Conservation (phyloP, 35 echinoderm and acorn worm species). For the Lytechinus pictus region DNA sequence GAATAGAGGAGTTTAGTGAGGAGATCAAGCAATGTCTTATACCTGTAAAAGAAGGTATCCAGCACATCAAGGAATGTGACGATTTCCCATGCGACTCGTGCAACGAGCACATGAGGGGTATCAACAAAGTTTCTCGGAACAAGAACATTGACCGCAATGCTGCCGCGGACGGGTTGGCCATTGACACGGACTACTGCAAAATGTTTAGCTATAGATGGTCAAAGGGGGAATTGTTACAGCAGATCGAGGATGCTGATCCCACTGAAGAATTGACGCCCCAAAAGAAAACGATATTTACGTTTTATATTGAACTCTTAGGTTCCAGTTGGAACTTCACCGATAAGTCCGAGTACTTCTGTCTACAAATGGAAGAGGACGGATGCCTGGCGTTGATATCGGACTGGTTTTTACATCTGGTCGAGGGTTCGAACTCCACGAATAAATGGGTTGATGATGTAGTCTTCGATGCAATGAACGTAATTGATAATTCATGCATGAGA, state of each 20-base stretch:
- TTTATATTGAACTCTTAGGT: not conserved
- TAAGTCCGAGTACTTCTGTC: slow-evolving; percentile 45
- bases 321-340: slow-evolving; percentile 85
- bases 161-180: not conserved
- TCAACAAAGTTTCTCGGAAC: not conserved
- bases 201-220: not conserved
- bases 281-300: not conserved
- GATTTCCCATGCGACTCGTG: not conserved
- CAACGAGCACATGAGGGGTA: not conserved
- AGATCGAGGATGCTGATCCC: not conserved
- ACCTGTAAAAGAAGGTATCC: not conserved
- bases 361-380: slow-evolving; percentile 50
- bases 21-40: not conserved
- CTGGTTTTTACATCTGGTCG: slow-evolving; percentile 48
- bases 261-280: not conserved
- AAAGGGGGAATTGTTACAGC: not conserved
- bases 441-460: slow-evolving; percentile 60
- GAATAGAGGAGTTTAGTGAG: not conserved
- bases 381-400: slow-evolving; percentile 59
- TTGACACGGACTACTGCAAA: slow-evolving; percentile 8
- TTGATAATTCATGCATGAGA: slow-evolving; percentile 70
- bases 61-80: not conserved
- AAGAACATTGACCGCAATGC: not conserved
- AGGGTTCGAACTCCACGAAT: slow-evolving; percentile 47
- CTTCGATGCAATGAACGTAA: slow-evolving; percentile 62